These are phyloP conservation scores for Planococcus citri DNA, from an alignment of 1,140 invertebrate species.

Conservation along the genomic window DNA sequence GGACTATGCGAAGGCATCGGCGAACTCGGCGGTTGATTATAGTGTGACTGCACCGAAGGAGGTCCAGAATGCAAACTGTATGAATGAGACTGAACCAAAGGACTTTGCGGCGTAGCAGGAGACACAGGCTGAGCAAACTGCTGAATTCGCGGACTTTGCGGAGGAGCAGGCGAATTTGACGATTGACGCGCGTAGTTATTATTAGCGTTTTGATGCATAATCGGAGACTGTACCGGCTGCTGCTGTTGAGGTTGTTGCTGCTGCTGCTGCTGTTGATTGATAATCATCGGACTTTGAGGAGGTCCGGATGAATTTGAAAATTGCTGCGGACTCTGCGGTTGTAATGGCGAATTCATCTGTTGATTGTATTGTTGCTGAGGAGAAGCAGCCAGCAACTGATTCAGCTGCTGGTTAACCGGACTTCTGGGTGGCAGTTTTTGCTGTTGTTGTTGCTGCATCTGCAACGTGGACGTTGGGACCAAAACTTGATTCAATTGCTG, in stretches of 20 bases:
- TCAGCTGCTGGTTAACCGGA: constrained; percentile 26
- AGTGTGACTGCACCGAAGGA: constrained; percentile 22
- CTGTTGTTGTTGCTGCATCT: background rate
- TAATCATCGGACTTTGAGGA: constrained; percentile 23
- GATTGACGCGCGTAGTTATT: constrained; percentile 21
- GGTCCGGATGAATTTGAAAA: constrained; percentile 21
- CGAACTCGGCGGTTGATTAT: constrained; percentile 30
- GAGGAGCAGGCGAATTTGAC: constrained; percentile 38
- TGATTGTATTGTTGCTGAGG: constrained; percentile 34
- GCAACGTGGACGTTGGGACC: constrained; percentile 14
- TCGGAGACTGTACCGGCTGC: constrained; percentile 25
- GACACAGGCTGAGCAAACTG: constrained; percentile 46
- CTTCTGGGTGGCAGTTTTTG: constrained; percentile 25
- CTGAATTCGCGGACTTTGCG: constrained; percentile 31
- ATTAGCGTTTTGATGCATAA: constrained; percentile 22
- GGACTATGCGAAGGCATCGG: constrained; percentile 43
- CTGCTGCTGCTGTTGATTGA: constrained; percentile 27
- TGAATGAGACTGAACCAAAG: constrained; percentile 37
- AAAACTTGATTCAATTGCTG: constrained; percentile 21
- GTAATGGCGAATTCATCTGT: constrained; percentile 38
- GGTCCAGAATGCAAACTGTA: background rate
- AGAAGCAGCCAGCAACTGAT: background rate
- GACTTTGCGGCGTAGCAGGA: constrained; percentile 47
- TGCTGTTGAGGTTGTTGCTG: constrained; percentile 23
- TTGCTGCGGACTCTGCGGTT: constrained; percentile 41